Conservation (phyloP, 2,797 vertebrate species). For the Pelobates cultripes region DNA sequence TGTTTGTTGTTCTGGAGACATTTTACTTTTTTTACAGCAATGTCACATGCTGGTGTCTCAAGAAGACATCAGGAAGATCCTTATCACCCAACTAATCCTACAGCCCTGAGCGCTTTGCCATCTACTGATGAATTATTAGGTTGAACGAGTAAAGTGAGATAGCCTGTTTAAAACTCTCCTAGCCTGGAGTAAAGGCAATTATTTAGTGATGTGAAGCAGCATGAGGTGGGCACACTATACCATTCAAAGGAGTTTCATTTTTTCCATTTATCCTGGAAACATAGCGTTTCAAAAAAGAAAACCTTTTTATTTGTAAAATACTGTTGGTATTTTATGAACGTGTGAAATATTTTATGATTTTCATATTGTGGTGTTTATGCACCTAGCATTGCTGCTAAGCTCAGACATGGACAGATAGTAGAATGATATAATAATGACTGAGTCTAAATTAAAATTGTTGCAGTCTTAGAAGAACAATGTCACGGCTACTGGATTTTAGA, state of each 20-base stretch:
- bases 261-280: neutral
- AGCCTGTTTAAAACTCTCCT: conserved; percentile 48
- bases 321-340: too few species aligned
- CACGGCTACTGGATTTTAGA: too few species aligned
- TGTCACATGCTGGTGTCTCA: neutral
- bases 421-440: too few species aligned
- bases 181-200: conserved; percentile 54
- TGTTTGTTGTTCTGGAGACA: too few species aligned
- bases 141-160: conserved; percentile 49
- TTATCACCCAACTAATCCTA: conserved; percentile 35
- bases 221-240: conserved; percentile 19
- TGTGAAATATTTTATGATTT: too few species aligned
- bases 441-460: too few species aligned
- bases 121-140: conserved; percentile 53
- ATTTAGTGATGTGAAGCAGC: conserved; percentile 50
- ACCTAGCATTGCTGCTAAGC: too few species aligned
- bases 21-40: too few species aligned
- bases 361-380: too few species aligned
- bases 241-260: conserved; percentile 8
- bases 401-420: too few species aligned
- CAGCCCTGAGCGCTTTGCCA: conserved; percentile 45
- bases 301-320: too few species aligned
- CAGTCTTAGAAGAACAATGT: too few species aligned
- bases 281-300: neutral
- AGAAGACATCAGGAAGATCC: conserved; percentile 1